Base-by-base conservation (phyloP, 2,888 invertebrate species). In the Amiota mariae region DNA sequence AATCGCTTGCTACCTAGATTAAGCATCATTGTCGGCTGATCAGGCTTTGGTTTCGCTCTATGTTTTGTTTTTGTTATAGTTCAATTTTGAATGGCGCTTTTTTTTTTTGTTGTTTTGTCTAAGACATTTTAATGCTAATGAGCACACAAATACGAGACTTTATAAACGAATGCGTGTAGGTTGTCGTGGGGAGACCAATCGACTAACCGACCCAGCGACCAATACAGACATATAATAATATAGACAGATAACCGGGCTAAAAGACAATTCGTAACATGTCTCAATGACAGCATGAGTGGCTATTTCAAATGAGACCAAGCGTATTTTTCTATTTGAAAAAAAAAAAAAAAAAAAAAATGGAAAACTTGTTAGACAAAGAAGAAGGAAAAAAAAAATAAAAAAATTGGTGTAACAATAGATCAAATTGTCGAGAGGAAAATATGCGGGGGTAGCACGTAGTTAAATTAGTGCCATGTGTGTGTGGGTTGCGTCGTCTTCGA, bases 121-220 rank as follows among this genome's bases (percentile, higher is more conserved):
- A 84, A 85, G 85, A 82, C 84, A 86, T 85, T 85, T 87, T 85
- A 84, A 85, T 85, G 85, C 85, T 85, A 85, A 85, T 85, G 85
- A 85, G 87, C 81, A 72, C 79, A 76, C 80, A 85, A 86, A 79
- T 77, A 78, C 70, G 85, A 76, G 48, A 72, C 70, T 71, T 73
- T 67, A 68, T 74, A 74, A 70, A 54, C 79, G 73, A 2, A 72
- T 76, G 76, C 76, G 82, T 86, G 81, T 82, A 77, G 80, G 82
- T 71, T 76, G 81, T 15, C 48, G 48, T 57, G 46, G 47, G 61
- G 66, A 36, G 36, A 51, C 76, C 72, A 51, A 51, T 82, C 82
- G 54, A 63, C 82, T 72, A 18, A 59, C 15, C 1, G 15, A 59
- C 59, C 15, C 3, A 59, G 10, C 59, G 59, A 20, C 59, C 15